Conservation (phyloP, 2,888 invertebrate genomes). For the Stenichneumon culpator region DNA sequence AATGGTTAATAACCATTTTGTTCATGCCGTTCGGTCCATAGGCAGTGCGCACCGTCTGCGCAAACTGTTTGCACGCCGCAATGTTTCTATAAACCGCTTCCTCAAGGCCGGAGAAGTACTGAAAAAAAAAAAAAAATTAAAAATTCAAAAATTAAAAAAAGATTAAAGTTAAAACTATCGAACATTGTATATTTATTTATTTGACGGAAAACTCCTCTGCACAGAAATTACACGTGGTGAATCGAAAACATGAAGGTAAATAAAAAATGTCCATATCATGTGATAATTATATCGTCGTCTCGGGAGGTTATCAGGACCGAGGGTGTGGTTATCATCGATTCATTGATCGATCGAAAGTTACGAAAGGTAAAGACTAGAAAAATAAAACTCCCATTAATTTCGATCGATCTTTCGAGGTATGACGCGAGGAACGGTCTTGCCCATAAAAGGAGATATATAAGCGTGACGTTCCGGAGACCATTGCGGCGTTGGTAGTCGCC, state of each 20-base stretch:
- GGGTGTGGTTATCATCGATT: slow-evolving; percentile 19
- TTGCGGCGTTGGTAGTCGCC: slow-evolving; percentile 54
- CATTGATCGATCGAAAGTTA: background rate
- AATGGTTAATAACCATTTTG: slow-evolving; percentile 99
- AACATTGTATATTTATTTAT: background rate
- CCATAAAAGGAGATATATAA: slow-evolving; percentile 74
- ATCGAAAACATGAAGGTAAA: background rate
- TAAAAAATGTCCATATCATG: background rate
- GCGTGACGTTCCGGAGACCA: slow-evolving; percentile 63
- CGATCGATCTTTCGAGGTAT: slow-evolving; percentile 37
- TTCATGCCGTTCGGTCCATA: slow-evolving; percentile 99
- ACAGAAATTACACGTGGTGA: no score
- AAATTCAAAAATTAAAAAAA: background rate
- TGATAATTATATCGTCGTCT: background rate
- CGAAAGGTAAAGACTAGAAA: background rate
- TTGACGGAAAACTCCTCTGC: background rate
- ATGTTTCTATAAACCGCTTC: slow-evolving; percentile 99
- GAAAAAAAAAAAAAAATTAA: slow-evolving; percentile 49
- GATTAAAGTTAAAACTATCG: background rate
- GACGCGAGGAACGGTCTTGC: slow-evolving; percentile 63
- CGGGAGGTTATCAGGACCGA: background rate
- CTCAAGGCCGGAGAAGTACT: slow-evolving; percentile 92
- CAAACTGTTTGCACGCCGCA: slow-evolving; percentile 97
- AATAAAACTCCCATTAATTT: slow-evolving; percentile 12
- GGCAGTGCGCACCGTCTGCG: slow-evolving; percentile 96